Evolutionary conservation across 2,888 invertebrate genomes (phyloP).

Genomic region (Agonopterix alstromeriana): DNA sequence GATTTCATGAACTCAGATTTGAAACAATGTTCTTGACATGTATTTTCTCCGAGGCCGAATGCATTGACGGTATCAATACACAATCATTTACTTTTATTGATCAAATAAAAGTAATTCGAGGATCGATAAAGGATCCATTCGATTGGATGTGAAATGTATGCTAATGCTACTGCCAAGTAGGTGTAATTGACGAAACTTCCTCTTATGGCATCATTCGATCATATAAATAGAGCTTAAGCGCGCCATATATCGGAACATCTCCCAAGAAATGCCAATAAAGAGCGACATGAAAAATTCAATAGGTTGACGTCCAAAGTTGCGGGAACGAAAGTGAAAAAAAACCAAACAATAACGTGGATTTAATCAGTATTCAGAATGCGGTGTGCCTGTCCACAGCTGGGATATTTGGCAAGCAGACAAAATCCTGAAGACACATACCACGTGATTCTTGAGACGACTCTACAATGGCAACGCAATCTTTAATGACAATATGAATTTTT

Average conservation of each 20-base stretch:
- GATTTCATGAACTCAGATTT: neutral
- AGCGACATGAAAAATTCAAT: conserved; percentile 68
- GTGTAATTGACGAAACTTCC: conserved; percentile 65
- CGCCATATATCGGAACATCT: conserved; percentile 37
- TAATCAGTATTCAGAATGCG: conserved; percentile 68
- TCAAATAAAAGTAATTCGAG: conserved; percentile 56
- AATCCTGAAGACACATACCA: conserved; percentile 30
- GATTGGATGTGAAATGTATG: conserved; percentile 62
- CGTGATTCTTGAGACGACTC: conserved; percentile 24
- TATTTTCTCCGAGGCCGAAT: conserved; percentile 19
- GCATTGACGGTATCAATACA: conserved; percentile 36
- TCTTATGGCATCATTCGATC: conserved; percentile 44
- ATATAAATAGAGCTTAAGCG: conserved; percentile 49
- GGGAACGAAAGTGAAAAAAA: conserved; percentile 62
- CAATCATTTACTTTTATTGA: conserved; percentile 60
- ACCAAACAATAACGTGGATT: conserved; percentile 62
- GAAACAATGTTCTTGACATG: neutral
- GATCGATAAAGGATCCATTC: conserved; percentile 47
- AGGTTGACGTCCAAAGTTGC: conserved; percentile 42
- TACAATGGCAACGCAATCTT: conserved; percentile 33
- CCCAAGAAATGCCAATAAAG: conserved; percentile 55
- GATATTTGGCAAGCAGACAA: conserved; percentile 67
- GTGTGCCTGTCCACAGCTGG: conserved; percentile 58
- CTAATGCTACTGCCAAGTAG: conserved; percentile 45
- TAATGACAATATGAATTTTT: conserved; percentile 34